Conservation (phyloP, 2,888 invertebrate species). For the Dryocosmus kuriphilus region DNA sequence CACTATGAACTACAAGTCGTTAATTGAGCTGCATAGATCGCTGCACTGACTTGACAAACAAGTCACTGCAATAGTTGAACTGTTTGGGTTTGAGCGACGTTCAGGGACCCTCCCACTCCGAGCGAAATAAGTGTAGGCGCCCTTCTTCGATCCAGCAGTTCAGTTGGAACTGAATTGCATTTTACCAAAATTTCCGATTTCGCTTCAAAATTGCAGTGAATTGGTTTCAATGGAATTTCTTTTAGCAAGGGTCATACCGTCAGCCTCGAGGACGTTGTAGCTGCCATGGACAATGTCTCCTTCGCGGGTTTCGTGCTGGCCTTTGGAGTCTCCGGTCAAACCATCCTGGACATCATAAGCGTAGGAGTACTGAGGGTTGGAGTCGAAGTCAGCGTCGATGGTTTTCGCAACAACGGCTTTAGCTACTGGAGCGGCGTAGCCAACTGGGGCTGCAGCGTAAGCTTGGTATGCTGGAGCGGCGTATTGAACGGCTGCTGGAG, state of each 20-base stretch:
- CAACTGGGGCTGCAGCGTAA: conserved; percentile 17
- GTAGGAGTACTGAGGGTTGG: conserved; percentile 68
- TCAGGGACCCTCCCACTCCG: no score
- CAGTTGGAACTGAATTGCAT: no score
- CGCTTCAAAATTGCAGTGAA: no score
- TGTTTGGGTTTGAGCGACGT: no score
- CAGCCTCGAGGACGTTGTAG: conserved; percentile 63
- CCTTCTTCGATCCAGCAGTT: no score
- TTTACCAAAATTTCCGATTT: no score
- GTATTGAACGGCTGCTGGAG: conserved; percentile 32
- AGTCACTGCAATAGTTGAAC: no score
- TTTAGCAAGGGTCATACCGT: conserved; percentile 44
- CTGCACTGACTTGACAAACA: no score
- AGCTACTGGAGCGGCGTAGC: conserved; percentile 4
- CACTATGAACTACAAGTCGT: no score
- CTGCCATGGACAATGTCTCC: conserved; percentile 65
- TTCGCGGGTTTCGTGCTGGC: conserved; percentile 63
- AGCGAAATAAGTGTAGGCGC: no score
- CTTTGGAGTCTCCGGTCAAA: conserved; percentile 65
- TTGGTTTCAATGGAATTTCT: no score
- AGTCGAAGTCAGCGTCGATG: conserved; percentile 59
- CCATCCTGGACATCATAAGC: conserved; percentile 62
- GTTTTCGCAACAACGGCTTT: conserved; percentile 59
- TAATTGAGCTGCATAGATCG: no score
- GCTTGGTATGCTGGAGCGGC: conserved; percentile 29